Percentiles rank a stretch among this genome's conserved stretches.
Evolutionary conservation across 2,797 vertebrate genomes (phyloP).

Genomic region (Heterohyrax brucei): DNA sequence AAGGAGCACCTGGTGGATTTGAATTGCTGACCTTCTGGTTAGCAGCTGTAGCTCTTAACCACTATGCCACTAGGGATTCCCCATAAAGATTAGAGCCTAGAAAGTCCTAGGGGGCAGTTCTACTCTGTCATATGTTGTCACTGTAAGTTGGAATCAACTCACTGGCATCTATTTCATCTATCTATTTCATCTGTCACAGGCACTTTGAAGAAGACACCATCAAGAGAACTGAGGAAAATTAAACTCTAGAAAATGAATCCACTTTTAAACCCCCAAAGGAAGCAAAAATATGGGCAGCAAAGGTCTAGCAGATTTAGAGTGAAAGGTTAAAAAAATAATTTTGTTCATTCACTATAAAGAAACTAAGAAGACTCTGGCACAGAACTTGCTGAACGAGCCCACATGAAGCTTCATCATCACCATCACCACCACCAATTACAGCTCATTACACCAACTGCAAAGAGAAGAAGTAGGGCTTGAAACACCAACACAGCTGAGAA

Average conservation of each 20-base stretch:
- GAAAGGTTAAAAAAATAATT: not conserved
- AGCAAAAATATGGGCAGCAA: not conserved
- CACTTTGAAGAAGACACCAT: conserved; percentile 1
- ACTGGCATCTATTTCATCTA: not conserved
- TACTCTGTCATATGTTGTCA: not conserved
- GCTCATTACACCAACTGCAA: conserved; percentile 54
- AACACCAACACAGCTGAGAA: conserved; percentile 68
- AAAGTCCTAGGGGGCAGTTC: not conserved
- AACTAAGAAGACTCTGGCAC: conserved; percentile 1
- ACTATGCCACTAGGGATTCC: too few relatives aligned
- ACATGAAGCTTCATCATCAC: conserved; percentile 3
- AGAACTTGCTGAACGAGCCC: conserved; percentile 47
- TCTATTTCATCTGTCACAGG: not conserved
- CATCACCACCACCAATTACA: conserved; percentile 54
- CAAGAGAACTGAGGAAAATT: not conserved
- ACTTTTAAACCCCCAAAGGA: conserved; percentile 33
- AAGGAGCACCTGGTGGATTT: too few relatives aligned
- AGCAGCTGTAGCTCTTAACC: too few relatives aligned
- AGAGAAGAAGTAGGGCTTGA: conserved; percentile 16
- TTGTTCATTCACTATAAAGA: conserved; percentile 48
- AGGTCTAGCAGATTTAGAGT: not conserved
- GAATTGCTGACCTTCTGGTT: too few relatives aligned
- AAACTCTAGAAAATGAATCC: conserved; percentile 24
- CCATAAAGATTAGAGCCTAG: not conserved
- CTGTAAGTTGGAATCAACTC: not conserved